Base-by-base conservation (phyloP, 2,888 invertebrate genomes). In the Ectemnius continuus region DNA sequence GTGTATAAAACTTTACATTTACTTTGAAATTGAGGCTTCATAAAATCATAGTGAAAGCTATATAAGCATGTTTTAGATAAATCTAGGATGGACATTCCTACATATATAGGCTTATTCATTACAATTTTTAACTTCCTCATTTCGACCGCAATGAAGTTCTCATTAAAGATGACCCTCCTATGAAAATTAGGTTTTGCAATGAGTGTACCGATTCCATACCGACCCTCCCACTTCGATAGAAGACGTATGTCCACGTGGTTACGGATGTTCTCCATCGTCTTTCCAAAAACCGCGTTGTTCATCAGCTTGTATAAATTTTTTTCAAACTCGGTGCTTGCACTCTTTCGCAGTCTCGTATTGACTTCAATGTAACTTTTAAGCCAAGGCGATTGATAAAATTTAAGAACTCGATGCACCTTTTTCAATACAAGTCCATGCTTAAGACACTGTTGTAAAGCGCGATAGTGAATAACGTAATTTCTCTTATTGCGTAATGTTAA, bases 191-290 rank as follows among this genome's bases (percentile, higher is more conserved):
- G 82, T 74, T 78, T 75, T 0, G 80, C 52, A 5, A 86, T 83
- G 6, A 76, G 67, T 8, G 70, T 61, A 77, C 84, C 79, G 4
- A 81, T 88, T n/a, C 85, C 87, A 52, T 76, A 73, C 6, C 73
- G 26, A 11, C 79, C 82, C 23, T 82, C 74, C 84, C 86, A 86
- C 45, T 81, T 64, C 4, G 76, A 79, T 4, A 82, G 70, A 5
- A 87, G 61, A 74, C 82, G 84, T 0, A 92, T 81, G 78, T 89
- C 85, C n/a, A 85, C 81, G 72, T 85, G 80, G 57, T 91, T 91
- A 47, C 88, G 75, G 28, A 47, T 6, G 46, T 64, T 64, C 28
- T 64, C 48, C 63, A 64, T 52, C 2, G 56, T 48, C 47, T 64
- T 64, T 48, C 63, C 56, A 18, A 64, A 64, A 5, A 64, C 63